A percentile compares a stretch with the other conserved stretches of the same genome.
These are phyloP conservation scores for Petrocephalus schoutedeni DNA, from an alignment of 2,797 vertebrate species.

Conservation along the genomic window DNA sequence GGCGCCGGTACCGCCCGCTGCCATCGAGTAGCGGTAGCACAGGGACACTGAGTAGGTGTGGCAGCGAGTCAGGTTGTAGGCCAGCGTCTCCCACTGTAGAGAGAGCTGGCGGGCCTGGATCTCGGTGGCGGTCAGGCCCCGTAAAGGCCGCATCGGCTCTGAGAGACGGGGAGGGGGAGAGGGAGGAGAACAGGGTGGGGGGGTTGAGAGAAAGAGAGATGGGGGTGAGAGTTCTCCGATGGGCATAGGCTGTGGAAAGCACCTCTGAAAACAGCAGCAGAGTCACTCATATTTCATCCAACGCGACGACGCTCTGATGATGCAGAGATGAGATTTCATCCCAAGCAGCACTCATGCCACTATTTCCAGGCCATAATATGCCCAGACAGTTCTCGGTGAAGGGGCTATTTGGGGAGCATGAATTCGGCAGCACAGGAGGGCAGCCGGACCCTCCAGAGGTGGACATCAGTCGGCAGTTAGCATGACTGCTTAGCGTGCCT, in stretches of 20 bases:
- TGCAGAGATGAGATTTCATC: not conserved
- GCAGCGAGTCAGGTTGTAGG: constrained; percentile 91
- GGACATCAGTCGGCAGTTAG: not conserved
- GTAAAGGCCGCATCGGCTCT: constrained; percentile 90
- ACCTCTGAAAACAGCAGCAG: not conserved
- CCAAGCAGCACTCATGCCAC: not conserved
- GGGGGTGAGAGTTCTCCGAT: not conserved
- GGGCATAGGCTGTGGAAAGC: not conserved
- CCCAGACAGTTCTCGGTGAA: not conserved
- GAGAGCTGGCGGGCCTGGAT: constrained; percentile 86
- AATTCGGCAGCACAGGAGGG: not conserved
- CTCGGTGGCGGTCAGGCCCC: constrained; percentile 80
- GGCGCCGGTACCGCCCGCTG: constrained; percentile 50
- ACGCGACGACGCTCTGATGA: not conserved
- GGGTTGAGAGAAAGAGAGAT: not conserved
- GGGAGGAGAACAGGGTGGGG: not conserved
- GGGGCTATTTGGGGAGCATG: not conserved
- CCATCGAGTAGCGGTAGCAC: constrained; percentile 81
- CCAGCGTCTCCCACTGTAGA: constrained; percentile 87
- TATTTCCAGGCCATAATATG: not conserved
- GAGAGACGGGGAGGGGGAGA: not conserved
- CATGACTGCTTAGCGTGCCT: not conserved
- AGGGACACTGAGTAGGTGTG: constrained; percentile 83
- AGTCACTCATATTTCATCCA: not conserved
- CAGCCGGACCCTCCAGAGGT: not conserved